Percentiles rank a stretch among this genome's conserved stretches.
These are phyloP conservation scores for Paragorgia papillata DNA, from an alignment of 92 coral and sea anemone genomes.

Conservation along the genomic window DNA sequence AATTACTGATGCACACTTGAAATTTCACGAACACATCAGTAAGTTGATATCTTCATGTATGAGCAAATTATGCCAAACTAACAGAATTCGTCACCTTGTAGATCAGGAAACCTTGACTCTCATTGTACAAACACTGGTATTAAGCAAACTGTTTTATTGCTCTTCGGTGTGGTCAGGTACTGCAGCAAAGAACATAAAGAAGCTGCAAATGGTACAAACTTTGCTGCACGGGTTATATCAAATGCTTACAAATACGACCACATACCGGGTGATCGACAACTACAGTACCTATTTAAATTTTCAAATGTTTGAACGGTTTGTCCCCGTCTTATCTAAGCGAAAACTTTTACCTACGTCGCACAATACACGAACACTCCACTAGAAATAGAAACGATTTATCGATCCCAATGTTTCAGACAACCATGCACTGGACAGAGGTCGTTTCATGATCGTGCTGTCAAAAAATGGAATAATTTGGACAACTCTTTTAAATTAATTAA, in stretches of 20 bases:
- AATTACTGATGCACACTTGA: no score
- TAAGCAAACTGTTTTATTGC: no score
- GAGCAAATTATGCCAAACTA: no score
- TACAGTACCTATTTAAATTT: neutral
- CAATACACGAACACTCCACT: neutral
- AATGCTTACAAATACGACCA: neutral
- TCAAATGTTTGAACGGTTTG: neutral
- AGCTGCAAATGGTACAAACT: conserved; percentile 13
- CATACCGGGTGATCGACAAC: neutral
- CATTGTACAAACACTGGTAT: no score
- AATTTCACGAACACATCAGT: no score
- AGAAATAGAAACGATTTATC: neutral
- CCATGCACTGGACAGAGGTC: neutral
- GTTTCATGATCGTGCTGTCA: neutral
- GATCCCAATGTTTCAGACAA: conserved; percentile 5
- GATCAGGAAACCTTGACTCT: no score
- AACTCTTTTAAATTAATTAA: neutral
- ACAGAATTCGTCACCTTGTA: no score
- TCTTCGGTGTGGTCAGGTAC: no score
- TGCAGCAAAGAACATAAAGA: no score
- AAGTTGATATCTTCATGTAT: no score
- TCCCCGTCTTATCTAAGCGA: conserved; percentile 1
- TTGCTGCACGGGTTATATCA: conserved; percentile 11
- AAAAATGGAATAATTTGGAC: neutral
- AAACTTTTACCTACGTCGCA: neutral